Base-by-base conservation (phyloP, 2,888 invertebrate genomes). In the Philhelius pedissequus region DNA sequence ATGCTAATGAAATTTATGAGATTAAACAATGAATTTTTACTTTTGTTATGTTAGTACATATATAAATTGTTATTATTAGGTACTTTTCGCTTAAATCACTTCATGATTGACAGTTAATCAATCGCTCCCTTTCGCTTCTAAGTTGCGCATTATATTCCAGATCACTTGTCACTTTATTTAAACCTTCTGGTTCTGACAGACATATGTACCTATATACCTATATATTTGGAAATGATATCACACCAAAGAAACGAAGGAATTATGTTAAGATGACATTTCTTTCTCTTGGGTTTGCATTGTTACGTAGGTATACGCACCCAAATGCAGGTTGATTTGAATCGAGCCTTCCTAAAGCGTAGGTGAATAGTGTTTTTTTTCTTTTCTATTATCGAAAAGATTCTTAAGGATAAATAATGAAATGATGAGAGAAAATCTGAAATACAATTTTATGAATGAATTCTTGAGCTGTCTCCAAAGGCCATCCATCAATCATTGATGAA, bases 91-190 rank as follows among this genome's bases (percentile, higher is more conserved):
- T 22, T 48, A 25, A 7, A 6, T n/a, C 13, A 45, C 20, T 60
- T 73, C 25, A 43, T 86, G 86, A 86, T 86, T 86, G 86, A 86
- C 75, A 74, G 81, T 64, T 76, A 71, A 86, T 86, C 78, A 81
- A 86, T 86, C 78, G 74, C 45, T 52, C 43, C 74, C 76, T 70
- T 75, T 54, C 22, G 54, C 76, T 54, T 71, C 74, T 38, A 9
- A 20, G 35, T 45, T 32, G 60, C 32, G 32, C 56, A 64, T 74
- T 56, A 50, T 69, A 11, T 43, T 68, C n/a, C 4, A 35, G 32
- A 56, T 78, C 43, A 69, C 54, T 73, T 83, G 74, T 83, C 79
- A 75, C 20, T 74, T 74, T 56, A 56, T 69, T 30, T 15, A 30
- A 30, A 52, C 27, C 52, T 52, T 30, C 4, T 9, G 8, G 18